A percentile compares a stretch with the other conserved stretches of the same genome.
These are phyloP conservation scores for Hyperopisus bebe DNA, from an alignment of 2,113 vertebrate species.

Conservation along the genomic window DNA sequence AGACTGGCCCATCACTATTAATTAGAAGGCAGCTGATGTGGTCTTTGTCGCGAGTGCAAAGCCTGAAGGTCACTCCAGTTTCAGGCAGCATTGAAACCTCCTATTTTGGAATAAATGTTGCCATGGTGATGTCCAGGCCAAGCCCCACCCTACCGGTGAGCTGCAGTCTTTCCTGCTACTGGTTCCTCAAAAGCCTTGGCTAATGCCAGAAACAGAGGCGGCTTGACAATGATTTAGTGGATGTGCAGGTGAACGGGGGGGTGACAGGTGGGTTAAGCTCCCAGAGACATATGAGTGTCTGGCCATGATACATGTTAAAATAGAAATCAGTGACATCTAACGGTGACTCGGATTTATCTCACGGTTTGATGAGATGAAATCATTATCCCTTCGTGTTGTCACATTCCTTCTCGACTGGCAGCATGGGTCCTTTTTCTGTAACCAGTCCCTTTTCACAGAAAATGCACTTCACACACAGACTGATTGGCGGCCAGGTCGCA, in stretches of 20 bases:
- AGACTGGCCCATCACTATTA: not conserved
- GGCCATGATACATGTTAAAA: slow-evolving; percentile 22
- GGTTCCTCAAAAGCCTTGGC: not conserved
- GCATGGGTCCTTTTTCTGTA: not conserved
- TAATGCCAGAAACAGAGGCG: not conserved
- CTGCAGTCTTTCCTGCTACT: not conserved
- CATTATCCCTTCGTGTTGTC: slow-evolving; percentile 26
- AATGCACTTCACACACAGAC: slow-evolving; percentile 4
- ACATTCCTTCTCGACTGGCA: slow-evolving; percentile 19
- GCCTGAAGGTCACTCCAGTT: not conserved
- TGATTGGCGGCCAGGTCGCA: slow-evolving; percentile 14
- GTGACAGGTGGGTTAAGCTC: not conserved
- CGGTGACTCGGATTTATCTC: slow-evolving; percentile 23
- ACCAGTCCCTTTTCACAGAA: slow-evolving; percentile 25
- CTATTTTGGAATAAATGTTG: not conserved
- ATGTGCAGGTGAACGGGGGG: not conserved
- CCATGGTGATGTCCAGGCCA: not conserved
- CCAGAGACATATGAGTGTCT: not conserved
- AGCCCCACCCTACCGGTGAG: not conserved
- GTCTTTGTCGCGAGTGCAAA: not conserved
- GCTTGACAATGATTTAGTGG: not conserved
- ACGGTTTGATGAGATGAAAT: slow-evolving; percentile 29
- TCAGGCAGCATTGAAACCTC: not conserved
- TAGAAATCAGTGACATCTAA: slow-evolving; percentile 19
- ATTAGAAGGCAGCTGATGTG: not conserved